These are phyloP conservation scores for Olivierus martensii DNA, from an alignment of 1,140 invertebrate species.

Conservation along the genomic window DNA sequence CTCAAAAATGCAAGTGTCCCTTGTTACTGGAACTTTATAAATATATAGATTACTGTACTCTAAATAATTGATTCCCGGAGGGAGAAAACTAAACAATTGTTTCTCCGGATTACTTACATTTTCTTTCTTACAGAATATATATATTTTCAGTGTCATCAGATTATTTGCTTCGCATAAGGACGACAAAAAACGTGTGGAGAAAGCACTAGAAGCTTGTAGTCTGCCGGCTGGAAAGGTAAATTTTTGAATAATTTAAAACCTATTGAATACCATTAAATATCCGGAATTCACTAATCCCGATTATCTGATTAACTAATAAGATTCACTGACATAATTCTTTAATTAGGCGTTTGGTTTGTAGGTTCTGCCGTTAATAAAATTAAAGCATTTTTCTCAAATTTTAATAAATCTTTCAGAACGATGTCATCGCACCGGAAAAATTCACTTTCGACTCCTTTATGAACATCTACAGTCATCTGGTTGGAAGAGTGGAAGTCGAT, in stretches of 20 bases:
- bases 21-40: no score
- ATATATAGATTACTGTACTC: no score
- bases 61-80: no score
- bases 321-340: no score
- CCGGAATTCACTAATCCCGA: no score
- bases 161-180: slow-evolving; percentile 86
- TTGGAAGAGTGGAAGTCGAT: slow-evolving; percentile 72
- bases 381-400: no score
- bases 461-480: slow-evolving; percentile 81
- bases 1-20: no score
- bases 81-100: no score
- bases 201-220: slow-evolving; percentile 70
- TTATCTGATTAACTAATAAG: no score
- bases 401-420: slow-evolving; percentile 42
- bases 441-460: slow-evolving; percentile 91
- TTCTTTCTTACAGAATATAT: not conserved
- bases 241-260: not conserved
- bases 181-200: slow-evolving; percentile 82
- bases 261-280: no score
- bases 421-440: slow-evolving; percentile 66
- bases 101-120: not conserved
- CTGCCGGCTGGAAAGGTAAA: slow-evolving; percentile 67
- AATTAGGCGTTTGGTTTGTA: no score
- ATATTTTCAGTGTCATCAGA: slow-evolving; percentile 61
- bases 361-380: no score